Base-by-base conservation (phyloP, 1,140 invertebrate species). In the Episyrphus balteatus region DNA sequence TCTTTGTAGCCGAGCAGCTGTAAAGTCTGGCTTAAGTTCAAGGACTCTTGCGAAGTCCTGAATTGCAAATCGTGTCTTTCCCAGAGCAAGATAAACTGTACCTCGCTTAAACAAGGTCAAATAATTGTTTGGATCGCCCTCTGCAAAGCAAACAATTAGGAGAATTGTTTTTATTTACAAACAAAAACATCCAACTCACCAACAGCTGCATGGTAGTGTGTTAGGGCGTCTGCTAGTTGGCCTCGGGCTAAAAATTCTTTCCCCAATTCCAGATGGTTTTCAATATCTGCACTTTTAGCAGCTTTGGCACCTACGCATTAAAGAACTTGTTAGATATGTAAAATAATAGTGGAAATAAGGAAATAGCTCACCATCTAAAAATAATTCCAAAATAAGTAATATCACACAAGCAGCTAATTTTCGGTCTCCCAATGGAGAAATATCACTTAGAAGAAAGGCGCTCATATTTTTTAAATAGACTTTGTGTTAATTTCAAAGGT, bases 201-300 rank as follows among this genome's bases (percentile, higher is more conserved):
- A 61, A 99, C 88, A 55, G 96, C 97, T 47, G 90, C 87, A 79
- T 99, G 95, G 75, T 96, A 99, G 66, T 99, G 94, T 41, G 88
- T 87, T 21, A 99, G 70, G 1, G 97, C 96, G 77, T 99, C 96
- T 41, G 90, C 84, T 43, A 98, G 79, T 67, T 98, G 90, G 39
- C 95, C 93, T 55, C 81, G 81, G 8, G 88, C 83, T 53, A 98
- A 72, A 64, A 96, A 84, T 56, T 92, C 82, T 68, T 85, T 86
- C 2, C 95, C 95, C 66, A 94, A 74, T 66, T 97, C 88, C 61
- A 98, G 74, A 75, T 98, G 93, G 60, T 83, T 86, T 56, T 93
- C 83, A 38, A 98, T 82, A 68, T 97, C 92, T 30, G 77, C 73
- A 54, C 79, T 79, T 54, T 75, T 76, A 31, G 78, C 73, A 56